A percentile compares a stretch with the other conserved stretches of the same genome.
Conservation (phyloP, 1,140 invertebrate species). For the Halotydeus destructor region DNA sequence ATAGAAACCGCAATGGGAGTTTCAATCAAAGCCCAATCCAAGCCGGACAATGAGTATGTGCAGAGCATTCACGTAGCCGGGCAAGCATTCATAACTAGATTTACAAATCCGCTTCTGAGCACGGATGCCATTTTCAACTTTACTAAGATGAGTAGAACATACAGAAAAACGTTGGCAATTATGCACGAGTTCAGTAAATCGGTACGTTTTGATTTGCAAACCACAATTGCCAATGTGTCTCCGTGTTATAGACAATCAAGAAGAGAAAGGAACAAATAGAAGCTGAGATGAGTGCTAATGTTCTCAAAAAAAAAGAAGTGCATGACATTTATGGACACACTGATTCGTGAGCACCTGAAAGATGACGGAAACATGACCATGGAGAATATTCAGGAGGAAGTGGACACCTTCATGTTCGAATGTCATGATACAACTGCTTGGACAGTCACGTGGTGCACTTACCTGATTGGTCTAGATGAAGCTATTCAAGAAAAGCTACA, state of each 20-base stretch:
- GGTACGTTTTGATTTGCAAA: too few relatives aligned
- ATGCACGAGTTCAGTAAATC: conserved; percentile 4
- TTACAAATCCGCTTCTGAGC: neutral
- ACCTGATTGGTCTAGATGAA: conserved; percentile 22
- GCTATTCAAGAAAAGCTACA: conserved; percentile 24
- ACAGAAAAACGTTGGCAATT: neutral
- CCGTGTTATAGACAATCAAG: conserved; percentile 6
- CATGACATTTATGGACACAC: conserved; percentile 28
- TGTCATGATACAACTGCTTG: conserved; percentile 19
- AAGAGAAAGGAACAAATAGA: conserved; percentile 17
- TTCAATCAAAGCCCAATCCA: conserved; percentile 40
- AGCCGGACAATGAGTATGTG: conserved; percentile 47
- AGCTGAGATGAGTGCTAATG: too few relatives aligned
- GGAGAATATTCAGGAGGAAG: conserved; percentile 51
- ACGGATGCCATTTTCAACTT: neutral
- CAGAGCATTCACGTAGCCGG: conserved; percentile 26
- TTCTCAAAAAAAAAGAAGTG: too few relatives aligned
- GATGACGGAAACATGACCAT: conserved; percentile 30
- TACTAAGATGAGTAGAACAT: neutral
- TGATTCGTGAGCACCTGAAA: conserved; percentile 39
- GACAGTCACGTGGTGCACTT: conserved; percentile 21
- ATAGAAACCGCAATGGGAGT: conserved; percentile 62
- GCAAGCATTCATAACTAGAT: neutral
- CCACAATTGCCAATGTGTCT: too few relatives aligned
- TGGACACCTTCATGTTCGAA: conserved; percentile 56